These are phyloP conservation scores for Phalacrocorax aristotelis DNA, from an alignment of 2,113 vertebrate species.

Conservation along the genomic window DNA sequence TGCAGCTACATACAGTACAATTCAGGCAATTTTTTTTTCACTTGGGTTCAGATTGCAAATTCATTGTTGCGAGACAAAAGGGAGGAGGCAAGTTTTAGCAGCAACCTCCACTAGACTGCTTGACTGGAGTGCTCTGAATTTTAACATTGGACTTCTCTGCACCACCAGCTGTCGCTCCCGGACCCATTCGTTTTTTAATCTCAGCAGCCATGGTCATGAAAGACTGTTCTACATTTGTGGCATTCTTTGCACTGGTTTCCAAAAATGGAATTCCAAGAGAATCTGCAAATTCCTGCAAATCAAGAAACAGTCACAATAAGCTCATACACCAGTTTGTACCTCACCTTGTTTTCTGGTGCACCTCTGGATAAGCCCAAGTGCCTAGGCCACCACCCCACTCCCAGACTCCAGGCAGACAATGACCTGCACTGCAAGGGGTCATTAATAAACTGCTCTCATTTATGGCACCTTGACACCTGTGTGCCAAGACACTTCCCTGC, in stretches of 20 bases:
- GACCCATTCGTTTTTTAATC: constrained; percentile 98
- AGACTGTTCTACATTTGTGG: constrained; percentile 98
- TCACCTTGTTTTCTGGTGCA: background rate
- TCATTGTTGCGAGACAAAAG: constrained; percentile 82
- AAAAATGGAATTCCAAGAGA: constrained; percentile 95
- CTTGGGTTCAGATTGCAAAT: constrained; percentile 86
- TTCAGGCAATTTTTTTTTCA: constrained; percentile 88
- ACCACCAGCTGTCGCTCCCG: constrained; percentile 88
- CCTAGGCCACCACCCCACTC: background rate
- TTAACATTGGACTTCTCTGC: constrained; percentile 95
- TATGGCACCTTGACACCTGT: rapidly evolving
- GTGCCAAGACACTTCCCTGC: background rate
- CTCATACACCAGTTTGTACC: rapidly evolving
- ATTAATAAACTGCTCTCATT: rapidly evolving
- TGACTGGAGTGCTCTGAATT: constrained; percentile 98
- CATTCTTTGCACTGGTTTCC: constrained; percentile 97
- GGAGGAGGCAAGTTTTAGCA: constrained; percentile 81
- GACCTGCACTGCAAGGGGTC: background rate
- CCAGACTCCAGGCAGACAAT: rapidly evolving
- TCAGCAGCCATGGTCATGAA: constrained; percentile 99
- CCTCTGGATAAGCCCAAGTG: background rate
- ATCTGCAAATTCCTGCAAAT: constrained; percentile 92
- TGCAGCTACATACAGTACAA: constrained; percentile 99
- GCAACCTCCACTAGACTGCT: constrained; percentile 94
- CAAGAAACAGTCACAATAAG: background rate